Evolutionary conservation across 1,140 invertebrate species (phyloP), one percentile per base, ranked within the genome.

Genomic region (Drosophila simulans): DNA sequence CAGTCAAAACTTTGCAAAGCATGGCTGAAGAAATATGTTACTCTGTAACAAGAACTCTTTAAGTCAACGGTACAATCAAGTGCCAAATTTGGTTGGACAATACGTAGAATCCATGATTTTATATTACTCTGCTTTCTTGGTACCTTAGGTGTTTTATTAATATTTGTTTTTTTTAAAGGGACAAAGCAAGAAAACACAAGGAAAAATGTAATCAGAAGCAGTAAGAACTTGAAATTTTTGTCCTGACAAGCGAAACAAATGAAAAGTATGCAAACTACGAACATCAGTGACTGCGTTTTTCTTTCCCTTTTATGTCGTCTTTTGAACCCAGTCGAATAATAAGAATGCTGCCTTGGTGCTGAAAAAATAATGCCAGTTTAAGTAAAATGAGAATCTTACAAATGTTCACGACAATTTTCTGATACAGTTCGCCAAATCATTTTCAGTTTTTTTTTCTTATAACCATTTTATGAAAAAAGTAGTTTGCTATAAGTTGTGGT

Each of bases 251-350:
- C 56, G 17, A 73, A 77, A 81, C 79, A 81, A 85, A 76, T 60
- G 43, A 49, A 65, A 75, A 75, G 76, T 70, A 80, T 76, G 65
- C 80, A 80, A 79, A 85, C 60, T 48, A 65, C 49, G 60, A 51
- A 27, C 39, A 25, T 10, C 3, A 10, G 7, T 31, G 31, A 31
- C 31, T 31, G 31, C n/a, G 22, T 31, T 55, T 39, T 25, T 51
- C 46, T 5, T 22, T 51, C 34, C 13, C 3, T 15, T 42, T 12
- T 12, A 2, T 48, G n/a, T 15, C 34, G 62, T 68, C 35, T 42
- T 70, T 68, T 68, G 63, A 31, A 31, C 27, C 7, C 7, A 31
- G 27, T 27, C 27, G 5, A 27, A 27, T 27, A 27, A 27, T 22
- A 27, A 70, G 48, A 70, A 55, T 55, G 51, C 55, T 68, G 40